Evolutionary conservation across 2,888 invertebrate genomes (phyloP), one percentile per base, ranked within the genome.

Genomic region (Dynastes tityus): DNA sequence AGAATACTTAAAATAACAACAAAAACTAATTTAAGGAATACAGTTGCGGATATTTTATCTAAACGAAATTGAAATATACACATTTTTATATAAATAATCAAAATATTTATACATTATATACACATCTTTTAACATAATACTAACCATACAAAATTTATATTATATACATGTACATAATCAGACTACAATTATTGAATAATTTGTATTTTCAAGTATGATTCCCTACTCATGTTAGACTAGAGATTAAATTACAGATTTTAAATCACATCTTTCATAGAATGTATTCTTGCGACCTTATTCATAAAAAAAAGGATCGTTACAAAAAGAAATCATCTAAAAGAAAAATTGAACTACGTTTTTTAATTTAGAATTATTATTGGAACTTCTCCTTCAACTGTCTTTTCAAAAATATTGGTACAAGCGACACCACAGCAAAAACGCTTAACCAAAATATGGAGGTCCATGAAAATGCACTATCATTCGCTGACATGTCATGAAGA

Each of bases 341-440:
- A 73, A 73, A 64, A 78, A 74, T 78, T 74, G 64, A 73, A 74
- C 73, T 74, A 78, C 22, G 45, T 61, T 61, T 73, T 49, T 6
- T 5, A 6, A 61, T 16, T 40, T 6, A 5, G 32, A 27, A 58
- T 37, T 58, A 40, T 90, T 90, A 95, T 87, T 95, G 94, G 87
- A 95, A 92, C 88, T 96, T 96, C 85, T 93, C 90, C 88, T 93
- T 92, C 82, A 98, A 90, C 87, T 92, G 93, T 84, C 94, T 92
- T 87, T 96, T 97, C 76, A 97, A 91, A 79, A 97, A 88, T 55
- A 98, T 96, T 74, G 99, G 99, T 81, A 98, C 88, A 55, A 99
- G 89, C 5, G 98, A 96, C 1, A 98, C 85, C 16, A 95, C 83
- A 6, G 97, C 98, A 87, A 97, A 95, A 2, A 94, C 86, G 67